These are phyloP conservation scores for Hemicrepidius hirtus DNA, from an alignment of 2,888 invertebrate genomes.

Conservation along the genomic window DNA sequence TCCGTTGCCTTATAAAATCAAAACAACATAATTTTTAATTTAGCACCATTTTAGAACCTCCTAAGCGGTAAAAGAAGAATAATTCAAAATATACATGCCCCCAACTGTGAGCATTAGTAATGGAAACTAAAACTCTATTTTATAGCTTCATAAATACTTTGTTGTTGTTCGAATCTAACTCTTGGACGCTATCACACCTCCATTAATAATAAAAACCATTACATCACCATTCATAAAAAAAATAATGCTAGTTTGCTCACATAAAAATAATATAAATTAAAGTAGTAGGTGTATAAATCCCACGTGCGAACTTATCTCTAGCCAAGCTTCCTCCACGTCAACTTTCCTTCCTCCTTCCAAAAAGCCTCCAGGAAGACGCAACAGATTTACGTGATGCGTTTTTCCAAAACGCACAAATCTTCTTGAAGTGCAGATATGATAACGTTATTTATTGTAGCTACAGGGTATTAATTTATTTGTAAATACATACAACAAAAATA, in stretches of 20 bases:
- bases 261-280: slow-evolving; percentile 46
- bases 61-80: not conserved
- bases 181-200: slow-evolving; percentile 30
- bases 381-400: not conserved
- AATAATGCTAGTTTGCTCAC: slow-evolving; percentile 36
- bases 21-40: no score
- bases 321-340: slow-evolving; percentile 7
- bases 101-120: slow-evolving; percentile 21
- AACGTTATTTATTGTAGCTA: slow-evolving; percentile 31
- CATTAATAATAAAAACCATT: slow-evolving; percentile 43
- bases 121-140: slow-evolving; percentile 19
- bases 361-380: slow-evolving; percentile 9
- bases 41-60: no score
- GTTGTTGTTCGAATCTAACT: slow-evolving; percentile 22
- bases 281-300: slow-evolving; percentile 45
- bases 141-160: slow-evolving; percentile 38
- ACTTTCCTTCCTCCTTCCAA: not conserved
- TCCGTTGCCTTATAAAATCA: no score
- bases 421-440: slow-evolving; percentile 31
- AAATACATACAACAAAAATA: slow-evolving; percentile 24
- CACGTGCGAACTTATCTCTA: slow-evolving; percentile 28
- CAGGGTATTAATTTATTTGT: slow-evolving; percentile 37
- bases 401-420: not conserved
- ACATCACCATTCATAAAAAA: slow-evolving; percentile 37
- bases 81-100: slow-evolving; percentile 6